These are phyloP conservation scores for Irena cyanogastra DNA, from an alignment of 2,113 vertebrate genomes.

Conservation along the genomic window DNA sequence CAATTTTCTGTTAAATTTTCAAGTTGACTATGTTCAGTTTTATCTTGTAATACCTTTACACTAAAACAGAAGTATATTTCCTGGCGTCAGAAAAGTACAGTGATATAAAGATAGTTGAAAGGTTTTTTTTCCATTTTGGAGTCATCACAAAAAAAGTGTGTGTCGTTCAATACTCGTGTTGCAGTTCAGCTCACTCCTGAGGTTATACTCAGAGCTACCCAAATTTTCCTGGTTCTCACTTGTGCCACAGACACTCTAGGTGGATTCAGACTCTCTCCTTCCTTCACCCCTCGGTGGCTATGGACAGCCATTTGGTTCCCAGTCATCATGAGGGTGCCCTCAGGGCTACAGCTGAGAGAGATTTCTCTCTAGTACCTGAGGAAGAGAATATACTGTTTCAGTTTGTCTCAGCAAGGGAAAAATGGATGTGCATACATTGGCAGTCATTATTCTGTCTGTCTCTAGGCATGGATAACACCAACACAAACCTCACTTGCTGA, in stretches of 20 bases:
- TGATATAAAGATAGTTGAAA: neutral
- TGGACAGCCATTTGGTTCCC: neutral
- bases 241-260: neutral
- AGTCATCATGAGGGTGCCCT: rapidly evolving
- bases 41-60: neutral
- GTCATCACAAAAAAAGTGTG: rapidly evolving
- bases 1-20: neutral
- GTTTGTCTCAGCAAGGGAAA: neutral
- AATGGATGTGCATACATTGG: rapidly evolving
- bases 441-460: neutral
- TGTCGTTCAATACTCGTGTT: neutral
- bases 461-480: neutral
- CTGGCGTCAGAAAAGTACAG: neutral
- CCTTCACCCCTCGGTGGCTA: neutral
- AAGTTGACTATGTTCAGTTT: neutral
- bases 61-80: neutral
- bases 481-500: neutral
- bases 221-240: neutral
- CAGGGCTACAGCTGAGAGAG: neutral
- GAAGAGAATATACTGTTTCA: rapidly evolving
- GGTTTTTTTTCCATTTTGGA: too few relatives aligned
- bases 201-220: neutral
- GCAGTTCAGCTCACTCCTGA: neutral
- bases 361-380: neutral
- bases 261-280: neutral